Evolutionary conservation across 2,797 vertebrate species (phyloP).

Genomic region (Scolopax bukidnonensis): DNA sequence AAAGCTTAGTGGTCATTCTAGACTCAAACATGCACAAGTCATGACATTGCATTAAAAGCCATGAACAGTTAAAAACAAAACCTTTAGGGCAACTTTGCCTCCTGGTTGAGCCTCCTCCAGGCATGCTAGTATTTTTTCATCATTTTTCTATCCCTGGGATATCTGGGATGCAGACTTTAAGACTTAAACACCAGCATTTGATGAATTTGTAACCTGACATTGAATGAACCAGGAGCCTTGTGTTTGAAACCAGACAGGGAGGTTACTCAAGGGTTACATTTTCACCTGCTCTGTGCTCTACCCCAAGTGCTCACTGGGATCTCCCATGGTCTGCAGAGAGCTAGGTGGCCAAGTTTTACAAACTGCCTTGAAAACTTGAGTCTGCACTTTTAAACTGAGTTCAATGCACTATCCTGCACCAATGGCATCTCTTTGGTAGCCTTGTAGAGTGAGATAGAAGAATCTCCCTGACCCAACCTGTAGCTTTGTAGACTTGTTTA

Average conservation of each 20-base stretch:
- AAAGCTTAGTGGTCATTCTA: background rate
- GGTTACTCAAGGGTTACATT: background rate
- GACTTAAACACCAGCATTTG: background rate
- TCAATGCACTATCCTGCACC: background rate
- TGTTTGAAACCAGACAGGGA: background rate
- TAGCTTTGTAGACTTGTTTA: background rate
- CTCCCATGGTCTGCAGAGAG: fast-evolving
- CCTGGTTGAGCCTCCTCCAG: background rate
- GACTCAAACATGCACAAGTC: background rate
- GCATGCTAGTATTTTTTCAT: background rate
- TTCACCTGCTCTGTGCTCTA: background rate
- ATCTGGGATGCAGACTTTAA: background rate
- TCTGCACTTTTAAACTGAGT: background rate
- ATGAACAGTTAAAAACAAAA: background rate
- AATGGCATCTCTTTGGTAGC: background rate
- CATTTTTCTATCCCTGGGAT: background rate
- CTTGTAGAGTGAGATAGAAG: background rate
- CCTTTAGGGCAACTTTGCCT: background rate
- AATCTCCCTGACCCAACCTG: background rate
- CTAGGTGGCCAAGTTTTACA: background rate
- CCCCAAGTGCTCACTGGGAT: background rate
- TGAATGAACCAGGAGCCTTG: background rate
- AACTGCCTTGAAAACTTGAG: background rate
- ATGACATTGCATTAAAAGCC: background rate
- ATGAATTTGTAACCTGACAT: background rate